Evolutionary conservation across 2,888 invertebrate genomes (phyloP), one percentile per base, ranked within the genome.

Genomic region (Lepidochrysops patricia): DNA sequence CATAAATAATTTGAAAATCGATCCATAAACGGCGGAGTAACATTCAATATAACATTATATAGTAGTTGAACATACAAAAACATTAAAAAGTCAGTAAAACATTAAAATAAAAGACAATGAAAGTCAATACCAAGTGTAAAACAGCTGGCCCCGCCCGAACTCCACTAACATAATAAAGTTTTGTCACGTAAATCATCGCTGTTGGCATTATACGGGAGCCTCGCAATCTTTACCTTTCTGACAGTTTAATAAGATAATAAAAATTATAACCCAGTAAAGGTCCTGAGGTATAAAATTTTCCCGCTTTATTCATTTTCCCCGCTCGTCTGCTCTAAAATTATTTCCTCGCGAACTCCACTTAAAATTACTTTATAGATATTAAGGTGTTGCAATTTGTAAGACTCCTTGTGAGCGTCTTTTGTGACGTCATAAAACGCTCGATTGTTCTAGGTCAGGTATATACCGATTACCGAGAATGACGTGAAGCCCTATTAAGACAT

Each of bases 191-290:
- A 84, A 84, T 83, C 82, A 80, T 72, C 70, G 73, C 70, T 70
- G 76, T 76, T 75, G 72, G 73, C 76, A 80, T 81, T 37, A 57
- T 43, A 43, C 37, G 74, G 80, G 80, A 83, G 80, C 76, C 80
- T 77, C 78, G 80, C 79, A 84, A 83, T 84, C 82, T 83, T 83
- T 83, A 84, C 84, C 82, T 84, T 83, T 84, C 78, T 82, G 85
- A 83, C 85, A 85, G 82, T 84, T 85, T 85, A 85, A 85, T 85
- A 84, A 84, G 83, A 85, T 84, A 83, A 84, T 83, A 84, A 84
- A 83, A 84, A 84, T 84, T 37, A 43, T 43, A 57, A 57, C 57
- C 37, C 37, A 9, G 37, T 37, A 57, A 27, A 57, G 43, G 37
- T 43, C 57, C 27, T 19, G 27, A 27, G 57, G 34, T 32, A 19